These are phyloP conservation scores for Formicarius rufipectus DNA, from an alignment of 2,113 vertebrate genomes.

Conservation along the genomic window DNA sequence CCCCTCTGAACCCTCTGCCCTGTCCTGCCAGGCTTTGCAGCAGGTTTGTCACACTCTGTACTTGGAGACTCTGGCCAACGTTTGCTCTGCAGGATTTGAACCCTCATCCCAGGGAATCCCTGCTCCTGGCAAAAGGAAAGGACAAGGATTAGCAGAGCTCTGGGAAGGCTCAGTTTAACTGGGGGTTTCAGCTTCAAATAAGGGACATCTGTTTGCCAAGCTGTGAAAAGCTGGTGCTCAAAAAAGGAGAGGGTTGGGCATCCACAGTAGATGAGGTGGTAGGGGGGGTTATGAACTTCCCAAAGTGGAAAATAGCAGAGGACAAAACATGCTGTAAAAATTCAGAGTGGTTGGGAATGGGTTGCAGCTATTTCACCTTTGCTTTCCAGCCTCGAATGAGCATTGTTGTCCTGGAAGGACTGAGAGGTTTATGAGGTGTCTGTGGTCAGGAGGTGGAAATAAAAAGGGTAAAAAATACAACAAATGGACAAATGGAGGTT, in stretches of 20 bases:
- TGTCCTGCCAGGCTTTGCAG: background rate
- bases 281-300: background rate
- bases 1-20: background rate
- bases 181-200: background rate
- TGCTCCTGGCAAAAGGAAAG: background rate
- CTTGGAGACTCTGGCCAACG: background rate
- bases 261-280: background rate
- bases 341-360: background rate
- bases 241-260: background rate
- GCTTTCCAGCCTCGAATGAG: background rate
- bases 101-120: background rate
- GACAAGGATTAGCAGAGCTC: background rate
- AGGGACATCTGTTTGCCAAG: conserved; percentile 11
- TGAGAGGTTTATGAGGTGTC: background rate
- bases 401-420: background rate
- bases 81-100: background rate
- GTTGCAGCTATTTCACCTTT: background rate
- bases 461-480: background rate
- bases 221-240: background rate
- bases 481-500: background rate
- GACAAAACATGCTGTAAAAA: background rate
- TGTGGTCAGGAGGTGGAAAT: background rate
- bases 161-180: background rate
- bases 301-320: background rate
- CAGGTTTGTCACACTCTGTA: background rate